Evolutionary conservation across 2,888 invertebrate genomes (phyloP), one percentile per base, ranked within the genome.

Genomic region (Volucella inflata): DNA sequence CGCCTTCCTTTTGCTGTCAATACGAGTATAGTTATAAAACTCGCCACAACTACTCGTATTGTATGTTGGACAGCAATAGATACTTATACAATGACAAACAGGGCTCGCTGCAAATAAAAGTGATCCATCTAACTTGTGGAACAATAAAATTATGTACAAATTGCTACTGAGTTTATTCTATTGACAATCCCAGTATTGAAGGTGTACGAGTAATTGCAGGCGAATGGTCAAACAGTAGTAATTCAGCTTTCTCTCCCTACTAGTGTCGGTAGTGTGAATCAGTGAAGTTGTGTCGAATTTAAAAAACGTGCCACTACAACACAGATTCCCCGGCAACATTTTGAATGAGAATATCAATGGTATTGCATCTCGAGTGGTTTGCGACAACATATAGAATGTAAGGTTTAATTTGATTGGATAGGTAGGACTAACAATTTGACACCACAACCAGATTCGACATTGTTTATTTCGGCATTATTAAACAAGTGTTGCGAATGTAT

Each of bases 31-130:
- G 30, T 46, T 21, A 30, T 12, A 65, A 9, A n/a, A 65, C 21
- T 60, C 62, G 44, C 72, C 62, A 50, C 72, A 57, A 48, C 65
- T 68, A n/a, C n/a, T n/a, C n/a, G n/a, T n/a, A n/a, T n/a, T n/a
- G n/a, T n/a, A 14, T 53, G 36, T 12, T 38, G 38, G 50, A 44
- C 38, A n/a, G 9, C 21, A 50, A 53, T n/a, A 17, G 40, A 50
- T 57, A 51, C 72, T 57, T 1, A 51, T 48, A 75, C 67, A 59
- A 65, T 38, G 46, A 64, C 9, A 30, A 1, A 55, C 11, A n/a
- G 16, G 8, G 50, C 53, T 42, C 42, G n/a, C n/a, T 44, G 46
- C 38, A 68, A 68, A 46, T 68, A 46, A 57, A 55, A 68, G 57
- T 57, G 46, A 68, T 68, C 36, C 57, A 46, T 30, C 30, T 30